These are phyloP conservation scores for Clarias magur DNA, from an alignment of 2,113 vertebrate genomes.

Conservation along the genomic window DNA sequence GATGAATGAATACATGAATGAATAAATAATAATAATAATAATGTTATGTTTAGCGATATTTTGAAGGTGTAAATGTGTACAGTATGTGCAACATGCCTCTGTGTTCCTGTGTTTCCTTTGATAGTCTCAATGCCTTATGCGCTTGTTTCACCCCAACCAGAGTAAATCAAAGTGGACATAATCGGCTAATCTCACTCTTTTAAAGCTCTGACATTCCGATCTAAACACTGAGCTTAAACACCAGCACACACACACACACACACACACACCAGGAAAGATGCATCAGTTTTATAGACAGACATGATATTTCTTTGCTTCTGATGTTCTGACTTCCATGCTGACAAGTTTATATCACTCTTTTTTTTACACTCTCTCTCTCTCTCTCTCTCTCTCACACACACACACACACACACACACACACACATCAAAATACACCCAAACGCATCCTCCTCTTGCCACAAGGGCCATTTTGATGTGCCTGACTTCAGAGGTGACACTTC, in stretches of 20 bases:
- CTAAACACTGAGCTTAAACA: constrained; percentile 13
- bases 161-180: background rate
- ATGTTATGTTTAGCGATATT: background rate
- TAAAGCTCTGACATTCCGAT: background rate
- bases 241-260: constrained; percentile 1
- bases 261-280: background rate
- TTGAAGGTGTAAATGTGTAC: background rate
- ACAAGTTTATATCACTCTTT: constrained; percentile 30
- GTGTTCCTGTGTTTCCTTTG: background rate
- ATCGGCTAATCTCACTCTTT: background rate
- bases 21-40: background rate
- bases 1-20: background rate
- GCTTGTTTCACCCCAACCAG: background rate
- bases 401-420: constrained; percentile 18
- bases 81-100: background rate
- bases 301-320: constrained; percentile 56
- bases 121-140: background rate
- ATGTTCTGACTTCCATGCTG: constrained; percentile 38
- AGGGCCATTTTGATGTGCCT: constrained; percentile 65
- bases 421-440: constrained; percentile 20
- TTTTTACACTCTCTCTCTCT: background rate
- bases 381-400: background rate
- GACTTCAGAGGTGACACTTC: constrained; percentile 61
- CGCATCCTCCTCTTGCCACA: constrained; percentile 42
- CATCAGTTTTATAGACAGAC: constrained; percentile 51